These are phyloP conservation scores for Heliocidaris erythrogramma DNA, from an alignment of 35 echinoderm and acorn worm genomes.

Conservation along the genomic window DNA sequence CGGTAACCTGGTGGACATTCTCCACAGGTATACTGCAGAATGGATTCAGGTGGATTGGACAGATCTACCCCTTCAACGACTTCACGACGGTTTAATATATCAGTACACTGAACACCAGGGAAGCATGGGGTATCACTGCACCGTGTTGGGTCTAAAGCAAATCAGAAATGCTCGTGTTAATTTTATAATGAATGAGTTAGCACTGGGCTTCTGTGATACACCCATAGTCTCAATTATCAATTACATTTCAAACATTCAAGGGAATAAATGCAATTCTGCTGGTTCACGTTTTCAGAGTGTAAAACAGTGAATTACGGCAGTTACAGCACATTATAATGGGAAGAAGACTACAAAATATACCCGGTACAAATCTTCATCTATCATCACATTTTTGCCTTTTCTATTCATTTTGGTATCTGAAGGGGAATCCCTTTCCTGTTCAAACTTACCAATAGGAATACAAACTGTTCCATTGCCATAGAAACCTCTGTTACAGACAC, in stretches of 20 bases:
- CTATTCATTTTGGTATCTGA: too few relatives aligned
- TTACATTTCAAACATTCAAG: too few relatives aligned
- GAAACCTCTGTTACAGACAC: conserved; percentile 73
- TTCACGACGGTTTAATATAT: conserved; percentile 3
- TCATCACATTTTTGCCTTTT: too few relatives aligned
- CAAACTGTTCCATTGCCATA: conserved; percentile 59
- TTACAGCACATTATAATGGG: too few relatives aligned
- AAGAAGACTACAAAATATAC: too few relatives aligned
- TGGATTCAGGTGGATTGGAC: neutral
- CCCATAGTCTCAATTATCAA: neutral
- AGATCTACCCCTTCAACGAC: neutral
- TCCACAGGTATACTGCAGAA: conserved; percentile 55
- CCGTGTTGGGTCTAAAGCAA: conserved; percentile 25
- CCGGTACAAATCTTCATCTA: too few relatives aligned
- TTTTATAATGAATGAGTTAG: neutral
- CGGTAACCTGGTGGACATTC: conserved; percentile 57
- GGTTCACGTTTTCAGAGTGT: too few relatives aligned
- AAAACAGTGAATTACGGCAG: too few relatives aligned
- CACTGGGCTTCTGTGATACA: neutral
- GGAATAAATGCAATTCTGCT: too few relatives aligned
- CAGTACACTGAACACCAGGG: conserved; percentile 45
- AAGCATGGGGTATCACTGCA: conserved; percentile 63
- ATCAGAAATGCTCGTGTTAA: neutral
- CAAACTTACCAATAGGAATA: conserved; percentile 53
- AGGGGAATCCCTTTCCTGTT: neutral